Evolutionary conservation across 2,113 vertebrate species (phyloP), one percentile per base, ranked within the genome.

Genomic region (Perca schrenkii): DNA sequence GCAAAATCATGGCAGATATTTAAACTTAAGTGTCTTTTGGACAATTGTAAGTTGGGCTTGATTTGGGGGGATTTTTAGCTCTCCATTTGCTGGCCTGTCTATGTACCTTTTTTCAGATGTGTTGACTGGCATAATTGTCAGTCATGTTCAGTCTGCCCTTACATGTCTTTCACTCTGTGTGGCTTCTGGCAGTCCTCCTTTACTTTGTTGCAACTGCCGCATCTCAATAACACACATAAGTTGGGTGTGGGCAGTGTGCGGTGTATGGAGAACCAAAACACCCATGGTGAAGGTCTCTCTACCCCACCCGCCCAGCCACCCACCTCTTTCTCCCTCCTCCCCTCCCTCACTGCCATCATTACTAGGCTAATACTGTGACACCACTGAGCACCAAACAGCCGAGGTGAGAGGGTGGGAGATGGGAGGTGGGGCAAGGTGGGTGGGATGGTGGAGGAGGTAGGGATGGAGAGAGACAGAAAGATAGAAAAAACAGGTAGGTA

Each of bases 381-480:
- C 89, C 90, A 92, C 89, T 87, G 89, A 91, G 89, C 88, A 92
- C 92, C 89, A 92, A 90, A 94, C 91, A 94, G 93, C 93, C 93
- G 87, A 89, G 87, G 90, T 93, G 86, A 86, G 81, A 80, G 82
- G 87, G 86, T 86, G 86, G 79, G 86, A 63, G 64, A 84, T 83
- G 88, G 83, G 65, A 43, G 80, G 88, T 86, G 84, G 73, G 83
- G 66, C 65, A 62, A 64, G 68, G 79, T 76, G 80, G 73, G 64
- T 78, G 85, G 80, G 67, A 88, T 84, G 86, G 75, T 84, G 74
- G 50, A 80, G 56, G 70, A 60, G 36, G 54, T 43, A 88, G 74
- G 79, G 72, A 87, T 90, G 88, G 90, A 80, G 62, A 88, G 58
- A 66, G 58, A 65, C 67, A 72, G 40, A 43, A 43, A 43, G 40